Percentiles rank a stretch among this genome's conserved stretches.
These are phyloP conservation scores for Amblyopsis rosae DNA, from an alignment of 2,113 vertebrate genomes.

Conservation along the genomic window DNA sequence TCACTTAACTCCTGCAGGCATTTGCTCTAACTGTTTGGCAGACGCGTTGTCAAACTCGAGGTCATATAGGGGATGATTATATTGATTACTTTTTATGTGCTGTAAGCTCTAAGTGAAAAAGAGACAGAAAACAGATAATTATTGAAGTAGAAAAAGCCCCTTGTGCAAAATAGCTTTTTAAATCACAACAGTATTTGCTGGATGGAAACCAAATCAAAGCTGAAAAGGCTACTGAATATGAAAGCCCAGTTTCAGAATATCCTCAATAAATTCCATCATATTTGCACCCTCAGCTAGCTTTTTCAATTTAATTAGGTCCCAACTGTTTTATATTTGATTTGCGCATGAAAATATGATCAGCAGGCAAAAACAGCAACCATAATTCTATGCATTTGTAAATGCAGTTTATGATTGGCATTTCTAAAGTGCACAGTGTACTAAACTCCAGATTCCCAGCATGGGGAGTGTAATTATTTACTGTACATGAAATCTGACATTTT, in stretches of 20 bases:
- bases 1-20: conserved; percentile 27
- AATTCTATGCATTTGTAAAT: conserved; percentile 34
- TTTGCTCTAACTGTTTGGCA: conserved; percentile 54
- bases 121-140: conserved; percentile 41
- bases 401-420: conserved; percentile 29
- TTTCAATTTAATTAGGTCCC: conserved; percentile 52
- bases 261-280: conserved; percentile 30
- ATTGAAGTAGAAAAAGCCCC: conserved; percentile 18
- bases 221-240: conserved; percentile 22
- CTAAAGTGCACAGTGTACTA: conserved; percentile 5
- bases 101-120: conserved; percentile 42
- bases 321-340: conserved; percentile 50
- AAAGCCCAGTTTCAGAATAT: conserved; percentile 13
- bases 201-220: conserved; percentile 44
- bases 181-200: conserved; percentile 36
- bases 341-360: conserved; percentile 30
- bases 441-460: not conserved
- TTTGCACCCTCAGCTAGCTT: conserved; percentile 44
- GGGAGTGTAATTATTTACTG: conserved; percentile 1
- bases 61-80: conserved; percentile 60
- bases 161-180: conserved; percentile 44
- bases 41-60: conserved; percentile 60
- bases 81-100: conserved; percentile 58
- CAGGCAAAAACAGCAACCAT: conserved; percentile 26
- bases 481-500: conserved; percentile 14